Conservation (phyloP, 2,113 vertebrate genomes). For the Tinamus guttatus region DNA sequence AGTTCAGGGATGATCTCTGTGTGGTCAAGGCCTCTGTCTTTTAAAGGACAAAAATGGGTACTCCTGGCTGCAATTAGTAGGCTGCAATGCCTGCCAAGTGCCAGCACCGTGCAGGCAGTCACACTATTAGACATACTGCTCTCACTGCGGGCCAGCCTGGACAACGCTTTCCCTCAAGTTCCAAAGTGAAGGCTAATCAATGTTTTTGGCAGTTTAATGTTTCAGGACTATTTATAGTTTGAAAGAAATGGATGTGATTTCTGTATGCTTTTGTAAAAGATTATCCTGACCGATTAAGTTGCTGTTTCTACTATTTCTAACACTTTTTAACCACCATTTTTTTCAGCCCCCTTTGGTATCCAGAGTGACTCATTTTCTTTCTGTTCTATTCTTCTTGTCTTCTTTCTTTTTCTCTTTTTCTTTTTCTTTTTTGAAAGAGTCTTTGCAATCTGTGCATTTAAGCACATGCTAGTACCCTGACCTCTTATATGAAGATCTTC, state of each 20-base stretch:
- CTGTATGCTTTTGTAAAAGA: background rate
- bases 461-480: background rate
- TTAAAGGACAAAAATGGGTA: background rate
- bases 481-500: background rate
- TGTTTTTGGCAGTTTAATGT: background rate
- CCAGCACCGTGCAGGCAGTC: background rate
- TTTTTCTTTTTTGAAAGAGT: background rate
- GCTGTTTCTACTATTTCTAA: background rate
- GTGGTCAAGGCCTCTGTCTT: constrained; percentile 2
- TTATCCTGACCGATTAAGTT: background rate
- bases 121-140: background rate
- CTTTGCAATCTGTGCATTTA: background rate
- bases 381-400: background rate
- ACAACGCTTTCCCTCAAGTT: background rate
- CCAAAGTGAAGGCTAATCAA: background rate
- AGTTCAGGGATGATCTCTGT: background rate
- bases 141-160: background rate
- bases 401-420: background rate
- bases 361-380: background rate
- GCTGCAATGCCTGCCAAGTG: background rate
- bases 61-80: background rate
- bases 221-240: background rate
- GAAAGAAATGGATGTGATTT: background rate
- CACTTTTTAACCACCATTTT: background rate
- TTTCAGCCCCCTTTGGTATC: background rate